These are phyloP conservation scores for Zaprionus lachaisei DNA, from an alignment of 1,140 invertebrate genomes.

Conservation along the genomic window DNA sequence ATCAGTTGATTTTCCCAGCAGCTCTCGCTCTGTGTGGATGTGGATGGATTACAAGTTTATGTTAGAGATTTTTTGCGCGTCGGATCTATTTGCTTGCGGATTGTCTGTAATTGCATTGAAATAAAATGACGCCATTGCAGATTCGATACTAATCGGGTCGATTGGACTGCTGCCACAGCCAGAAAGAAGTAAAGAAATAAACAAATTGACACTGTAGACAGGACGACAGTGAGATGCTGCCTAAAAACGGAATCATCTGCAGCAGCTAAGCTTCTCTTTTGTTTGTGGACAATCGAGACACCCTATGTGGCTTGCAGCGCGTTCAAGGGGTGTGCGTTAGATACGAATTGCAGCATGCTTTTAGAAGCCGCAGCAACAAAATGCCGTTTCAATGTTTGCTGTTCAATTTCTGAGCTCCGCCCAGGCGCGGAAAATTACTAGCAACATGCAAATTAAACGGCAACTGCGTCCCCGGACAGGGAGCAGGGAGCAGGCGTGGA, in stretches of 20 bases:
- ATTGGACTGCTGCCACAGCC: background rate
- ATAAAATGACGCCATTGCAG: background rate
- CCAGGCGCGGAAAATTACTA: conserved; percentile 29
- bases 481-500: background rate
- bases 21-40: background rate
- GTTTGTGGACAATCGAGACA: no score
- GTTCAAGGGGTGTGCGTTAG: background rate
- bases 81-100: background rate
- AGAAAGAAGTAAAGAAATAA: background rate
- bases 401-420: conserved; percentile 27
- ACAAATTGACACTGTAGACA: no score
- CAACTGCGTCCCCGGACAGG: background rate
- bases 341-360: conserved; percentile 15
- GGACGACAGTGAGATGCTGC: no score
- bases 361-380: conserved; percentile 8
- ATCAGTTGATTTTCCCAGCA: conserved; percentile 12
- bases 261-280: no score
- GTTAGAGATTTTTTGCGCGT: conserved; percentile 1
- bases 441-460: conserved; percentile 30
- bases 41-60: conserved; percentile 13
- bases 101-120: conserved; percentile 17
- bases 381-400: conserved; percentile 8
- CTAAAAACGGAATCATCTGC: no score
- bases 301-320: background rate
- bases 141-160: background rate